Evolutionary conservation across 2,797 vertebrate species (phyloP).

Genomic region (Trachurus trachurus): DNA sequence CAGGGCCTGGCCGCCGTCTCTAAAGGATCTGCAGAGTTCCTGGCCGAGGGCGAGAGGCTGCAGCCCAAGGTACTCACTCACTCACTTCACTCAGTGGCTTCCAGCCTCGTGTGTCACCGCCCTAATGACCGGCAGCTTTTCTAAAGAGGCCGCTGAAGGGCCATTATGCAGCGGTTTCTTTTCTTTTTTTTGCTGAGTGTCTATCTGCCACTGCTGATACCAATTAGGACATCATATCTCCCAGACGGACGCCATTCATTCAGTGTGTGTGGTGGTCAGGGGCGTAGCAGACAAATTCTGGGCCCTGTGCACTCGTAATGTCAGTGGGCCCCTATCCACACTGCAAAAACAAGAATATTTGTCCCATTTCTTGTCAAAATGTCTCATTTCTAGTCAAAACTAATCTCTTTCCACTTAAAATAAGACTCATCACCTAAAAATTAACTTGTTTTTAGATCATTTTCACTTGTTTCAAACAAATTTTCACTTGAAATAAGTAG

Average conservation of each 20-base stretch:
- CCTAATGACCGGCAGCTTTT: conserved; percentile 60
- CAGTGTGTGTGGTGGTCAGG: conserved; percentile 5
- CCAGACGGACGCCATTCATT: conserved; percentile 15
- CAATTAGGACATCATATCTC: conserved; percentile 69
- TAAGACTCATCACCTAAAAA: too few relatives aligned
- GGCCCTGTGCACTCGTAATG: too few relatives aligned
- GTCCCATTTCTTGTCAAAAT: too few relatives aligned
- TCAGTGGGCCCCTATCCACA: too few relatives aligned
- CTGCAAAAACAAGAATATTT: too few relatives aligned
- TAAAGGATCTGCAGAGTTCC: conserved; percentile 92
- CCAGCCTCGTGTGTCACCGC: conserved; percentile 52
- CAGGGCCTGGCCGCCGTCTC: conserved; percentile 90
- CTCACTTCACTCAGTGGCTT: too few relatives aligned
- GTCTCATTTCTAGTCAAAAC: too few relatives aligned
- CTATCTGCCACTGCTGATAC: conserved; percentile 26
- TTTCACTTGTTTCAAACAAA: too few relatives aligned
- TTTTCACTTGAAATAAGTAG: too few relatives aligned
- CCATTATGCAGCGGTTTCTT: conserved; percentile 63
- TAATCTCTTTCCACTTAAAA: too few relatives aligned
- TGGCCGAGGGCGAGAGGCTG: conserved; percentile 91
- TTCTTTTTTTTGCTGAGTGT: conserved; percentile 9
- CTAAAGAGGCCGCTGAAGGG: conserved; percentile 58
- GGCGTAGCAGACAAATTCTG: too few relatives aligned
- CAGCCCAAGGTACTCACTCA: conserved; percentile 91
- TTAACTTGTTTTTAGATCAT: too few relatives aligned